Evolutionary conservation across 2,888 invertebrate species (phyloP).

Genomic region (Acronicta aceris): DNA sequence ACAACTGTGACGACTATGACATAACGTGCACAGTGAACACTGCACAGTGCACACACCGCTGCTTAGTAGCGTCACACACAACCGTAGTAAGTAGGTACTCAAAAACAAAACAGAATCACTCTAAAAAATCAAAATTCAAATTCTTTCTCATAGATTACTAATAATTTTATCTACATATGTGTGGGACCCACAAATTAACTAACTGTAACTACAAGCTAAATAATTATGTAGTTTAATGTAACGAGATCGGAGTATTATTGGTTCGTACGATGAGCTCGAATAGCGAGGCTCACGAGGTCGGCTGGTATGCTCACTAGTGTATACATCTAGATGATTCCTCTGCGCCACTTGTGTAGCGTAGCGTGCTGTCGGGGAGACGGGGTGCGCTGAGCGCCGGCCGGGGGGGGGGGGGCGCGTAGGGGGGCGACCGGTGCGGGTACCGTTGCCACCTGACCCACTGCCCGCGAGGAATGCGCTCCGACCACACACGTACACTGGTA

Average conservation of each 20-base stretch:
- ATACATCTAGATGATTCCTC: conserved; percentile 8
- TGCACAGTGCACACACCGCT: background rate
- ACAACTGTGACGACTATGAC: background rate
- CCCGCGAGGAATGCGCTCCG: conserved; percentile 61
- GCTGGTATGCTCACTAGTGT: conserved; percentile 6
- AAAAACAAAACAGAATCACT: too few species aligned
- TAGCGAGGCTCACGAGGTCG: background rate
- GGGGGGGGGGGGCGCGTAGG: conserved; percentile 18
- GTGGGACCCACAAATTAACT: background rate
- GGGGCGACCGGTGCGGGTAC: conserved; percentile 72
- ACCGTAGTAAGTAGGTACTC: too few species aligned
- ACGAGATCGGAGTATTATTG: background rate
- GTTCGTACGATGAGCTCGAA: background rate
- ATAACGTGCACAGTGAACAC: background rate
- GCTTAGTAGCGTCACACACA: too few species aligned
- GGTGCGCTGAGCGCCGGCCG: conserved; percentile 9
- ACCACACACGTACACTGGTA: conserved; percentile 31
- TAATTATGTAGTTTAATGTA: background rate
- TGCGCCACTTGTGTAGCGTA: conserved; percentile 47
- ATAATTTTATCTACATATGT: too few species aligned
- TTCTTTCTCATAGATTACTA: too few species aligned
- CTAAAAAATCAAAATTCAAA: too few species aligned
- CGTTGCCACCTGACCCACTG: conserved; percentile 75
- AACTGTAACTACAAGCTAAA: background rate
- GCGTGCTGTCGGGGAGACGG: conserved; percentile 27